Conservation (phyloP, 2,888 invertebrate species). For the Smittia aterrima region DNA sequence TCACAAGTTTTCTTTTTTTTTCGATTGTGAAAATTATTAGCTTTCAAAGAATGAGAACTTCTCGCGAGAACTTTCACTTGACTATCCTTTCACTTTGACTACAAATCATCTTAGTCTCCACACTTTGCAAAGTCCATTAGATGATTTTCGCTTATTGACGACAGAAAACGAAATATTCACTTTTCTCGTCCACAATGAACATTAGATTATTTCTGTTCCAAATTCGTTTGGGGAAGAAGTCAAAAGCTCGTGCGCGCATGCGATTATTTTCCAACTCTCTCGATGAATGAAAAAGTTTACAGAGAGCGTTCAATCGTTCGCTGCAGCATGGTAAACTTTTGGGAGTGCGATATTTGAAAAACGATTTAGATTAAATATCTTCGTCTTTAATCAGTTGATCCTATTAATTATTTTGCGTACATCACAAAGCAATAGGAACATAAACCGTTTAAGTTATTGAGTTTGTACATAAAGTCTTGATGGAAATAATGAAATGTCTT, state of each 20-base stretch:
- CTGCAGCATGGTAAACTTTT: neutral
- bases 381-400: no score
- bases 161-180: neutral
- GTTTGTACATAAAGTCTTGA: no score
- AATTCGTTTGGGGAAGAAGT: neutral
- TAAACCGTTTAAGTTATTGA: no score
- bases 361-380: no score
- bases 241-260: neutral
- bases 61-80: neutral
- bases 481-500: no score
- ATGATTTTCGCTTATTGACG: neutral
- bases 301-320: neutral
- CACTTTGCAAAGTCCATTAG: neutral
- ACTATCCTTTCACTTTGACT: neutral
- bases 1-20: constrained; percentile 1
- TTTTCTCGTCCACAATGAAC: neutral
- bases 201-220: neutral
- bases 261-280: neutral
- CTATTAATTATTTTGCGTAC: no score
- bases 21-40: neutral
- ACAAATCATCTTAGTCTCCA: neutral
- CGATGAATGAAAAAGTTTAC: neutral
- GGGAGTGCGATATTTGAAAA: no score
- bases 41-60: no score
- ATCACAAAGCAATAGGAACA: no score